Evolutionary conservation across 2,797 vertebrate genomes (phyloP).

Genomic region (Squalus acanthias): DNA sequence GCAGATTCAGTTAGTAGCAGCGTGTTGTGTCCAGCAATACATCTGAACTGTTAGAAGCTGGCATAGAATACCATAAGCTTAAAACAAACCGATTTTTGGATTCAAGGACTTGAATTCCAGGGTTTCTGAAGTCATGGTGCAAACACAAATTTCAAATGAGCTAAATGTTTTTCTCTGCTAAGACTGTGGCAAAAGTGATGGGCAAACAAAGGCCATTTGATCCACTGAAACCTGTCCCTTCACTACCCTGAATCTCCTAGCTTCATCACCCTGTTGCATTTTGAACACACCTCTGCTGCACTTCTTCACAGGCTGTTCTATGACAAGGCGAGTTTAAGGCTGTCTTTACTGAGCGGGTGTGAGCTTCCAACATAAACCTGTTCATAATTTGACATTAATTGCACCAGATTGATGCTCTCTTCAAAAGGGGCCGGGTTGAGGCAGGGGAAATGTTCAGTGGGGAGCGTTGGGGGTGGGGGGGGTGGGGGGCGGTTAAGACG

Average conservation of each 20-base stretch:
- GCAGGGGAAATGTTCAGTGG: not conserved
- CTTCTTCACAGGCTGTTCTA: not conserved
- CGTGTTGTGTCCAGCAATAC: not conserved
- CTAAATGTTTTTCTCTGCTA: not conserved
- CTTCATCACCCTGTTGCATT: not conserved
- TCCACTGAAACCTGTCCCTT: not conserved
- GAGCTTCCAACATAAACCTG: not conserved
- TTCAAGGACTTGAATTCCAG: not conserved
- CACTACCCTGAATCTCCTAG: not conserved
- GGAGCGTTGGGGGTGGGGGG: not conserved
- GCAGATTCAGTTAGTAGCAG: not conserved
- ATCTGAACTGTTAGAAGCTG: not conserved
- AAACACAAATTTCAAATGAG: not conserved
- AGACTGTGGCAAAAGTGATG: not conserved
- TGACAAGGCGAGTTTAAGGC: not conserved
- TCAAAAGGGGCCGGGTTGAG: not conserved
- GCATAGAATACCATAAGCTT: not conserved
- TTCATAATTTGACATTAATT: not conserved
- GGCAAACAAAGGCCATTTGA: not conserved
- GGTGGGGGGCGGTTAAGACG: not conserved
- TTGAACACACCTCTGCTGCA: not conserved
- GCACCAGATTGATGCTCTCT: too few relatives aligned
- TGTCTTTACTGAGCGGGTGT: not conserved
- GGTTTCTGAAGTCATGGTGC: not conserved
- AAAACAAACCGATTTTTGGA: not conserved